Evolutionary conservation across 1,140 invertebrate genomes (phyloP).

Genomic region (Notospermus geniculatus): DNA sequence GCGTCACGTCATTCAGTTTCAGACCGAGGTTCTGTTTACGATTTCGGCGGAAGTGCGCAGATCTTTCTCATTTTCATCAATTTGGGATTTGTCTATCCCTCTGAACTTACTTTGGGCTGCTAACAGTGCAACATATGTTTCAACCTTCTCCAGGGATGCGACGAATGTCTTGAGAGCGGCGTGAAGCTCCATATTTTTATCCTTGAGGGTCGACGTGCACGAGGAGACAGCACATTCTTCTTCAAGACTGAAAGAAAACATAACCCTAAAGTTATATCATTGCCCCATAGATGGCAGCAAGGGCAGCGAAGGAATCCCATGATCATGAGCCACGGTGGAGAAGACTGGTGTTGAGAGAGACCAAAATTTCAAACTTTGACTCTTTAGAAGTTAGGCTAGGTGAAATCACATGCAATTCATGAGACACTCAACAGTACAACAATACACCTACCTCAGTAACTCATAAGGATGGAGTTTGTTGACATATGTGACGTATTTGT

Average conservation of each 20-base stretch:
- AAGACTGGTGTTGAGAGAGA: too few species aligned
- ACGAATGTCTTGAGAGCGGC: constrained; percentile 38
- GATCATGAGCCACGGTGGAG: too few species aligned
- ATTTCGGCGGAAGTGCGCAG: too few species aligned
- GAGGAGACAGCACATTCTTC: constrained; percentile 50
- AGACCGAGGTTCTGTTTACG: too few species aligned
- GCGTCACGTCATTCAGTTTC: too few species aligned
- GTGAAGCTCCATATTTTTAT: constrained; percentile 46
- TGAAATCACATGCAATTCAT: neutral
- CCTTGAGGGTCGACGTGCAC: constrained; percentile 40
- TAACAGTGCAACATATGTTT: constrained; percentile 43
- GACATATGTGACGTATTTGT: constrained; percentile 44
- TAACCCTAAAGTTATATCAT: too few species aligned
- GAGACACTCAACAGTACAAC: neutral
- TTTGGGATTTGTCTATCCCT: too few species aligned
- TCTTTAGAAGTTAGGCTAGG: neutral
- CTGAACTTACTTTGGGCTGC: constrained; percentile 43
- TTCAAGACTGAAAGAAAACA: constrained; percentile 48
- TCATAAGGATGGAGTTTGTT: constrained; percentile 53
- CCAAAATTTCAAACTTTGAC: neutral
- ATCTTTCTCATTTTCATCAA: too few species aligned
- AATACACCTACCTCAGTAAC: constrained; percentile 42
- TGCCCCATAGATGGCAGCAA: too few species aligned
- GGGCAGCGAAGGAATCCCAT: too few species aligned
- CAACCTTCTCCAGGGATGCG: constrained; percentile 40